Evolutionary conservation across 2,888 invertebrate species (phyloP).

Genomic region (Girardia tigrina): DNA sequence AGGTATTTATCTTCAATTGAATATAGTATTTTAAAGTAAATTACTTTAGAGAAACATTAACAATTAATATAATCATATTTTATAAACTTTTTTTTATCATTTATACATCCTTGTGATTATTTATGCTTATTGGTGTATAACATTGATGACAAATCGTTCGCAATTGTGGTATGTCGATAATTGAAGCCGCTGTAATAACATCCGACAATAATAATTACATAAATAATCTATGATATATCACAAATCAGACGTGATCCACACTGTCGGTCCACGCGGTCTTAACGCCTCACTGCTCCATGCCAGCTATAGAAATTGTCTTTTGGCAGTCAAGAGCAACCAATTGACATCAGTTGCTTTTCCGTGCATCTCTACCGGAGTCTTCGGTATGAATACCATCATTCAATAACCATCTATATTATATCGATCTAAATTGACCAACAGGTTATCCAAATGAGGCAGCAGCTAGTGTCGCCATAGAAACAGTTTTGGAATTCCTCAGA

Average conservation of each 20-base stretch:
- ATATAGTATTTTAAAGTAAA: no score
- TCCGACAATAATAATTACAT: no score
- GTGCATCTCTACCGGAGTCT: conserved; percentile 79
- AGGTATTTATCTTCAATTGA: no score
- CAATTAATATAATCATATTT: no score
- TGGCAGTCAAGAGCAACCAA: conserved; percentile 52
- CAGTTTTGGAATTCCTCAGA: conserved; percentile 58
- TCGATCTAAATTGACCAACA: conserved; percentile 39
- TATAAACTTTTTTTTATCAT: no score
- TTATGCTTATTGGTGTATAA: no score
- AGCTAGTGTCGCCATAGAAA: conserved; percentile 61
- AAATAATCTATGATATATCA: background rate
- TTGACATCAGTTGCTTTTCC: conserved; percentile 66
- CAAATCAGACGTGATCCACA: conserved; percentile 69
- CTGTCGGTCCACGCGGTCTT: conserved; percentile 70
- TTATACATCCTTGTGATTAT: no score
- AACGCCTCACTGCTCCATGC: conserved; percentile 57
- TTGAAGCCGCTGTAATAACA: no score
- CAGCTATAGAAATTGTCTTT: conserved; percentile 62
- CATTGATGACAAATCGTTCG: no score
- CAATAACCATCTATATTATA: background rate
- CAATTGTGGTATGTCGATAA: no score
- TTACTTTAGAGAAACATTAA: no score
- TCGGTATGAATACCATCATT: no score
- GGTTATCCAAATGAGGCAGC: conserved; percentile 68